A percentile compares a stretch with the other conserved stretches of the same genome.
These are phyloP conservation scores for Liopterus haemorrhoidalis DNA, from an alignment of 2,888 invertebrate genomes.

Conservation along the genomic window DNA sequence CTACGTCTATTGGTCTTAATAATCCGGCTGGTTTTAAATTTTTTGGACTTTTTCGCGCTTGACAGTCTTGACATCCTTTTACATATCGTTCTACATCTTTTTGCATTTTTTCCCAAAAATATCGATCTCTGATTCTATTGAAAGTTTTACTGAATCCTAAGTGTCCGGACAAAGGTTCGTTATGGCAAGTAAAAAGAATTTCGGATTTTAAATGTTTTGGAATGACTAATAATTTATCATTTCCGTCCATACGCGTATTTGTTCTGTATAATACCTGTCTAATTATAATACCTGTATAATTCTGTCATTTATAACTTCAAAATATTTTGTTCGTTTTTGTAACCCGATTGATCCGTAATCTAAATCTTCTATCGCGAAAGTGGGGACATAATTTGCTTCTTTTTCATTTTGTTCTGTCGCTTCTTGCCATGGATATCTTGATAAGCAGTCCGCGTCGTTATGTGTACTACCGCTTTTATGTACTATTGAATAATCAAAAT, in stretches of 20 bases:
- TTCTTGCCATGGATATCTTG: conserved; percentile 24
- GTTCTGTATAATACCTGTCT: no score
- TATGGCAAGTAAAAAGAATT: no score
- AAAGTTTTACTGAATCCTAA: no score
- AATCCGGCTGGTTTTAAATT: conserved; percentile 22
- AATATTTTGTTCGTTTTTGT: conserved; percentile 25
- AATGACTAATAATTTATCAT: no score
- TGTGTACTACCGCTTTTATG: conserved; percentile 16
- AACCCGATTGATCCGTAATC: conserved; percentile 22
- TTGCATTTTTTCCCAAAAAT: no score
- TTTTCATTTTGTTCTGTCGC: conserved; percentile 17
- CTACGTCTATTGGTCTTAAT: conserved; percentile 18
- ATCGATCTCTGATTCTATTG: no score
- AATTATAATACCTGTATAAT: no score
- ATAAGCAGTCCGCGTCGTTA: conserved; percentile 21
- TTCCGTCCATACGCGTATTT: no score
- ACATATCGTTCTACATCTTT: conserved; percentile 25
- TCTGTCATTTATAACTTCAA: conserved; percentile 22
- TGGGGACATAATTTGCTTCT: conserved; percentile 13
- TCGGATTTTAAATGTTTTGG: no score
- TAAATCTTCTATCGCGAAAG: conserved; percentile 17
- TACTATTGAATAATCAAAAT: no score
- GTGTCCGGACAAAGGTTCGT: no score
- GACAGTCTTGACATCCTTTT: conserved; percentile 26
- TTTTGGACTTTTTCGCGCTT: conserved; percentile 26